Conservation (phyloP, 2,888 invertebrate genomes). For the Eubasilissa splendida region DNA sequence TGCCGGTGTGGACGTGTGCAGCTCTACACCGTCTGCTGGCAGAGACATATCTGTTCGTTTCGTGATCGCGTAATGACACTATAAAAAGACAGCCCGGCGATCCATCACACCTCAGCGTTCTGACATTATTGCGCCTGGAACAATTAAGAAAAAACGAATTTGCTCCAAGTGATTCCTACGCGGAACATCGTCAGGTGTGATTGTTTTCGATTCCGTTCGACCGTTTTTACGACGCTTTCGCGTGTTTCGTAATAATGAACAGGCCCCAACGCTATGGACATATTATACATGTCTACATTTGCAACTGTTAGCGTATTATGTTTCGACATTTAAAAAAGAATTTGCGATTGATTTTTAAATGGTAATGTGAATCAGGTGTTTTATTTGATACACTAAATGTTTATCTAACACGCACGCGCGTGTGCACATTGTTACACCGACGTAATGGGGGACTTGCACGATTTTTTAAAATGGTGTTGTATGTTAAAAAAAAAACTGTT, state of each 20-base stretch:
- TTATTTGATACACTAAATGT: neutral
- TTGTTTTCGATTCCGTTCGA: conserved; percentile 36
- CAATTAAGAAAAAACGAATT: conserved; percentile 46
- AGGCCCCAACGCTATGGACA: neutral
- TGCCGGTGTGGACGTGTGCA: neutral
- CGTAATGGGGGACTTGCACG: no score
- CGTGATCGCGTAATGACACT: conserved; percentile 53
- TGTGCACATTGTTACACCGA: no score
- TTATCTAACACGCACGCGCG: no score
- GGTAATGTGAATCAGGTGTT: conserved; percentile 20
- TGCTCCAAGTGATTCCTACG: conserved; percentile 36
- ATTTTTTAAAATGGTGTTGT: no score
- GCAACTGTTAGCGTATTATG: conserved; percentile 8
- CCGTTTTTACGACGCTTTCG: conserved; percentile 30
- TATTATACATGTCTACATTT: neutral
- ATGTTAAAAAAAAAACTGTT: no score
- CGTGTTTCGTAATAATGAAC: conserved; percentile 24
- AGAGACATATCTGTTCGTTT: conserved; percentile 53
- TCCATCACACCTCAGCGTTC: conserved; percentile 43
- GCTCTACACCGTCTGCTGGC: conserved; percentile 38
- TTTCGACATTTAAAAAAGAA: conserved; percentile 26
- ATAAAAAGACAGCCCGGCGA: conserved; percentile 51
- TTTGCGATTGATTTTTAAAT: conserved; percentile 25
- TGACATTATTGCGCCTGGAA: conserved; percentile 38
- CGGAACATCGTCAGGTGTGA: conserved; percentile 44